These are phyloP conservation scores for Tachina lurida DNA, from an alignment of 2,888 invertebrate species.

Conservation along the genomic window DNA sequence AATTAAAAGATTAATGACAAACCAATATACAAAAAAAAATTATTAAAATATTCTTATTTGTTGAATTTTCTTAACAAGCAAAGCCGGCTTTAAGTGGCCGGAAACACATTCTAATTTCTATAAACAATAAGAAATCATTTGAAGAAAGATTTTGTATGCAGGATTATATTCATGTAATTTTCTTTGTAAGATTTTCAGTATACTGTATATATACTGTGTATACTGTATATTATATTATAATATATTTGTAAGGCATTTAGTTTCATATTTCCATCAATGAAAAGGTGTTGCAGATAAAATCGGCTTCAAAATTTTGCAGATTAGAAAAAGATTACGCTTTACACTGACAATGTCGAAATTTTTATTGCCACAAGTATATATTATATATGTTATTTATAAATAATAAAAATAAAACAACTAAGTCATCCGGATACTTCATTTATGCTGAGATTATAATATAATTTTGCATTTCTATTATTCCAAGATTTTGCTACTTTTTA, in stretches of 20 bases:
- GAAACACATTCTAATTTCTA: slow-evolving; percentile 36
- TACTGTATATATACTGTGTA: too few species aligned
- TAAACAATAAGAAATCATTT: not conserved
- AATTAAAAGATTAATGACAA: not conserved
- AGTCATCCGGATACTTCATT: not conserved
- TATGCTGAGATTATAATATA: too few species aligned
- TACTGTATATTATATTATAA: too few species aligned
- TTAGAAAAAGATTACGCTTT: slow-evolving; percentile 10
- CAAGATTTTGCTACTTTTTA: too few species aligned
- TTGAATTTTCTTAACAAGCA: not conserved
- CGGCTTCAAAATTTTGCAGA: slow-evolving; percentile 22
- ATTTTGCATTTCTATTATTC: too few species aligned
- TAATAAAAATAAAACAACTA: not conserved
- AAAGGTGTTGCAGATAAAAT: slow-evolving; percentile 9
- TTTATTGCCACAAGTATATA: too few species aligned
- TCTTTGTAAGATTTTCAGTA: not conserved
- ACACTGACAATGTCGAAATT: not conserved
- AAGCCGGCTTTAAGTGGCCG: slow-evolving; percentile 32
- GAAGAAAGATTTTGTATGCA: slow-evolving; percentile 25
- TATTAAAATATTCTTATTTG: not conserved
- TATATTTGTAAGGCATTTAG: not conserved
- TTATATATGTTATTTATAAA: not conserved
- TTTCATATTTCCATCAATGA: not conserved
- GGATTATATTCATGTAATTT: not conserved
- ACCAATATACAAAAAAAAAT: not conserved